These are phyloP conservation scores for Parelbella ahira DNA, from an alignment of 2,888 invertebrate species.

Conservation along the genomic window DNA sequence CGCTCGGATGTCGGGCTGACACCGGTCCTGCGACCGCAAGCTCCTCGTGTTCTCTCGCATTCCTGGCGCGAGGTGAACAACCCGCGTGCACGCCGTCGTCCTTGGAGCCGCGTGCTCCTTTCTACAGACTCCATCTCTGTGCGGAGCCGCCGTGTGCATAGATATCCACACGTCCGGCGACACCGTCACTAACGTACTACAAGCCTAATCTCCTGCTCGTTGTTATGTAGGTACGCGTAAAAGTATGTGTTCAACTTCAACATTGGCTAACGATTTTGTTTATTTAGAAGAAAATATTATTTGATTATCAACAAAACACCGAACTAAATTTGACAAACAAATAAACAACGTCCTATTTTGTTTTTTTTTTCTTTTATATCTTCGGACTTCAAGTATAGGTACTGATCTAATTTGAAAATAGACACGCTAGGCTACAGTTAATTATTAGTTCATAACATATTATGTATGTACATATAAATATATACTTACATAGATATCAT, in stretches of 20 bases:
- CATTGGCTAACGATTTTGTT: too few relatives aligned
- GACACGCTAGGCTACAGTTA: too few relatives aligned
- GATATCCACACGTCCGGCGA: conserved; percentile 11
- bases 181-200: conserved; percentile 6
- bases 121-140: conserved; percentile 47
- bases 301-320: too few relatives aligned
- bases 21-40: conserved; percentile 54
- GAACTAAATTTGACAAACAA: too few relatives aligned
- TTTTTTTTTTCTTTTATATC: too few relatives aligned
- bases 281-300: too few relatives aligned
- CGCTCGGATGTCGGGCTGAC: conserved; percentile 29
- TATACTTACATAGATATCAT: too few relatives aligned
- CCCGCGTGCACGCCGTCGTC: conserved; percentile 61
- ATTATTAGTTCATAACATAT: too few relatives aligned
- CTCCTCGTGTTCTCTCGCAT: conserved; percentile 56
- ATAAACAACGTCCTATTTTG: too few relatives aligned
- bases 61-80: conserved; percentile 71
- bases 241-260: not conserved
- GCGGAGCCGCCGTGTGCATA: conserved; percentile 14
- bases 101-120: conserved; percentile 70
- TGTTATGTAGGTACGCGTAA: not conserved
- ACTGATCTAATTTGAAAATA: too few relatives aligned
- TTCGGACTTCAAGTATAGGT: too few relatives aligned
- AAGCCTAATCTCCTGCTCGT: not conserved
- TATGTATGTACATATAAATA: too few relatives aligned